Conservation (phyloP, 1,140 invertebrate species). For the Nasonia giraulti region DNA sequence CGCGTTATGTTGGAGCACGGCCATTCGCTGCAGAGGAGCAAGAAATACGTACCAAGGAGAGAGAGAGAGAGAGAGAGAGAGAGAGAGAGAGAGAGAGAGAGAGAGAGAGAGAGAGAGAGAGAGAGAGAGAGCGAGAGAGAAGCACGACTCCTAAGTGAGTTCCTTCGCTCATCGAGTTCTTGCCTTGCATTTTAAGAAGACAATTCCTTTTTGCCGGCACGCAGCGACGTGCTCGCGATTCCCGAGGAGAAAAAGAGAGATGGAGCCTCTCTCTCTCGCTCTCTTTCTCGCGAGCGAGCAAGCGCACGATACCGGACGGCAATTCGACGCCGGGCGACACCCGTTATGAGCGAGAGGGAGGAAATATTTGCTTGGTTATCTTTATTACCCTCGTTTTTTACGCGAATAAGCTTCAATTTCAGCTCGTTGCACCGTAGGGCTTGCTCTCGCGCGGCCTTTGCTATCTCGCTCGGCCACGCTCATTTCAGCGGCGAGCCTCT, state of each 20-base stretch:
- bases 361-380: conserved; percentile 36
- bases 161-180: conserved; percentile 36
- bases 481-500: neutral
- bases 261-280: neutral
- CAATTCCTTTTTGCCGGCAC: conserved; percentile 17
- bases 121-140: neutral
- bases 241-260: neutral
- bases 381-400: conserved; percentile 35
- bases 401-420: conserved; percentile 37
- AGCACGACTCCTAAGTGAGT: conserved; percentile 26
- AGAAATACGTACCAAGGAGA: neutral
- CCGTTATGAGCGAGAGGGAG: neutral
- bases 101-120: neutral
- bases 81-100: neutral
- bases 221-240: conserved; percentile 24
- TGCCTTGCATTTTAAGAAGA: conserved; percentile 43
- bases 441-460: neutral
- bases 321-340: neutral
- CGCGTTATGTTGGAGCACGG: neutral
- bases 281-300: too few relatives aligned
- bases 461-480: neutral
- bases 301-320: neutral
- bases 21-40: neutral
- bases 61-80: neutral
- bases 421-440: neutral